These are phyloP conservation scores for Dendrolimus kikuchii DNA, from an alignment of 1,140 invertebrate genomes.

Conservation along the genomic window DNA sequence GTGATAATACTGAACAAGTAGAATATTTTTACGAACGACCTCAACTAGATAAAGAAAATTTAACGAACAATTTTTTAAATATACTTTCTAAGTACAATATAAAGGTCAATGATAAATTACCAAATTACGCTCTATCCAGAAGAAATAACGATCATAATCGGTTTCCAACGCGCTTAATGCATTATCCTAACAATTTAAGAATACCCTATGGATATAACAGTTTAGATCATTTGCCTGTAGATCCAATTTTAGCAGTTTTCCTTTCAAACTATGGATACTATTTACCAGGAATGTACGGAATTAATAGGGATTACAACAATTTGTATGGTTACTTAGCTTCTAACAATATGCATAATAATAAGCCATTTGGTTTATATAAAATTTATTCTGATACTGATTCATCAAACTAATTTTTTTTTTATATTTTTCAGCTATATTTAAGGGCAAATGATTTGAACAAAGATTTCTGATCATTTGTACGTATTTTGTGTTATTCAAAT, in stretches of 20 bases:
- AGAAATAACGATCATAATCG: slow-evolving; percentile 20
- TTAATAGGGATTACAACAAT: slow-evolving; percentile 57
- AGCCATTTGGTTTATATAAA: slow-evolving; percentile 76
- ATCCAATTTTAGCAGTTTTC: slow-evolving; percentile 73
- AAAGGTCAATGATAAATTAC: slow-evolving; percentile 27
- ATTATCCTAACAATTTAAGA: no score
- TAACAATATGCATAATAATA: slow-evolving; percentile 77
- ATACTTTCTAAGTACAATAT: slow-evolving; percentile 49
- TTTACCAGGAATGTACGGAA: slow-evolving; percentile 49
- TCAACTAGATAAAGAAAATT: slow-evolving; percentile 18
- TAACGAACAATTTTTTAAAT: slow-evolving; percentile 29
- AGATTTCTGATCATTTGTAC: no score
- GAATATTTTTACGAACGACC: slow-evolving; percentile 9
- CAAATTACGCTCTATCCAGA: slow-evolving; percentile 43
- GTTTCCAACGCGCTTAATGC: slow-evolving; percentile 5
- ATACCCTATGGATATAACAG: slow-evolving; percentile 57
- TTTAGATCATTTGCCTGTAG: slow-evolving; percentile 70
- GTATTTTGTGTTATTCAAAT: no score
- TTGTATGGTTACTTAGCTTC: slow-evolving; percentile 74
- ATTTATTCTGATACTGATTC: slow-evolving; percentile 53
- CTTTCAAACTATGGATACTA: slow-evolving; percentile 77
- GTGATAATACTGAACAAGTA: slow-evolving; percentile 1
- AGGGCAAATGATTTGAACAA: no score
- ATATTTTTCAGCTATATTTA: no score
- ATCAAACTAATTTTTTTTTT: slow-evolving; percentile 21